Conservation (phyloP, 2,113 vertebrate genomes). For the Ailurus styani region DNA sequence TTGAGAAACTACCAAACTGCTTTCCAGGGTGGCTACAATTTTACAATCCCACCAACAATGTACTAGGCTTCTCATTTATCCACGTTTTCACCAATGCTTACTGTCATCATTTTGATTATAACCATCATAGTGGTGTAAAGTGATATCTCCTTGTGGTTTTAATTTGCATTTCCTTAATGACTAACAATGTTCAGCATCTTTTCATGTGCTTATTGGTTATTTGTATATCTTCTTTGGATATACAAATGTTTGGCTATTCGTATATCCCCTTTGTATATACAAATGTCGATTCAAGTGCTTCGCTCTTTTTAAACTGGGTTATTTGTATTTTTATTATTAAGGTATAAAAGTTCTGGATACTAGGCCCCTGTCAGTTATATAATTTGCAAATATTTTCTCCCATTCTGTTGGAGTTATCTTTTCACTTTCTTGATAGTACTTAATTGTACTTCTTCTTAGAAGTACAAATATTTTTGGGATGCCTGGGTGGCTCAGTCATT, state of each 20-base stretch:
- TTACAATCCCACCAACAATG: background rate
- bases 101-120: background rate
- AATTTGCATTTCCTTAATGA: background rate
- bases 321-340: background rate
- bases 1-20: background rate
- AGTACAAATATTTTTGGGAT: background rate
- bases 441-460: background rate
- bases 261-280: background rate
- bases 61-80: background rate
- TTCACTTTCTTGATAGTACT: background rate
- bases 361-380: background rate
- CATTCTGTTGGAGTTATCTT: background rate
- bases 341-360: background rate
- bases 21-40: background rate
- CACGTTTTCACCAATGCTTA: background rate
- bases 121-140: background rate
- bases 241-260: background rate
- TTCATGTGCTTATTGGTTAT: background rate
- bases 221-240: background rate
- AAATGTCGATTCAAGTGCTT: conserved; percentile 14
- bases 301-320: background rate
- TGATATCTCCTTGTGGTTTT: background rate
- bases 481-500: too few species aligned
- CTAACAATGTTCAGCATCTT: background rate
- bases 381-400: background rate